phyloP scores from a whole-genome alignment of 2,113 vertebrate genomes.

The Phocoena phocoena region DNA sequence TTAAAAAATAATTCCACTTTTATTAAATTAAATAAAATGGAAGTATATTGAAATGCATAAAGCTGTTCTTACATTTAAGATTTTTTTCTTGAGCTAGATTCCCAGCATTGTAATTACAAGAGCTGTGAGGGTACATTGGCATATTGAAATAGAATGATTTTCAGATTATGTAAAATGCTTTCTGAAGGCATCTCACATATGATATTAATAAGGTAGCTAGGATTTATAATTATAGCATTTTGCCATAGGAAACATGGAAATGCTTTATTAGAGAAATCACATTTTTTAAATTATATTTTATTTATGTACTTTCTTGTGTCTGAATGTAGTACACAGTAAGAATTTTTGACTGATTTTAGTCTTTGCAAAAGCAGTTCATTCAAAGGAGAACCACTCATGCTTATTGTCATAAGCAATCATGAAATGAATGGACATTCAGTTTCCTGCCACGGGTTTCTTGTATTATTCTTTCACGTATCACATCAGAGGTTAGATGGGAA shows the following conservation, averaged over 20 bases:
- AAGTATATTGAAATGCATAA: not conserved
- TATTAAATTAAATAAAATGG: not conserved
- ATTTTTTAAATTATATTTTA: not conserved
- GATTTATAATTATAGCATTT: not conserved
- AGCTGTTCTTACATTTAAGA: not conserved
- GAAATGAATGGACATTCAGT: not conserved
- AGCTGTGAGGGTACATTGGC: not conserved
- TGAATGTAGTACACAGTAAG: not conserved
- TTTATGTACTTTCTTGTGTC: not conserved
- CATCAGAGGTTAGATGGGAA: not conserved
- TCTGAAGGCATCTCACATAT: not conserved
- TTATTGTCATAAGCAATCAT: not conserved
- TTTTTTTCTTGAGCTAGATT: not conserved
- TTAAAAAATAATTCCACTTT: not conserved
- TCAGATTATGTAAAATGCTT: slow-evolving; percentile 39
- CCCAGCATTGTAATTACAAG: not conserved
- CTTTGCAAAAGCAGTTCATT: not conserved
- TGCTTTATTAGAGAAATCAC: not conserved
- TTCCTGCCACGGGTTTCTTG: not conserved
- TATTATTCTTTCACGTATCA: not conserved
- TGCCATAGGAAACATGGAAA: not conserved
- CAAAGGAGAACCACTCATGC: not conserved
- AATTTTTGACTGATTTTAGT: not conserved
- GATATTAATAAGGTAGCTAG: slow-evolving; percentile 14
- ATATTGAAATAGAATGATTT: slow-evolving; percentile 27